A percentile compares a stretch with the other conserved stretches of the same genome.
phyloP scores from a whole-genome alignment of 2,888 invertebrate genomes.

The Eupithecia dodoneata region DNA sequence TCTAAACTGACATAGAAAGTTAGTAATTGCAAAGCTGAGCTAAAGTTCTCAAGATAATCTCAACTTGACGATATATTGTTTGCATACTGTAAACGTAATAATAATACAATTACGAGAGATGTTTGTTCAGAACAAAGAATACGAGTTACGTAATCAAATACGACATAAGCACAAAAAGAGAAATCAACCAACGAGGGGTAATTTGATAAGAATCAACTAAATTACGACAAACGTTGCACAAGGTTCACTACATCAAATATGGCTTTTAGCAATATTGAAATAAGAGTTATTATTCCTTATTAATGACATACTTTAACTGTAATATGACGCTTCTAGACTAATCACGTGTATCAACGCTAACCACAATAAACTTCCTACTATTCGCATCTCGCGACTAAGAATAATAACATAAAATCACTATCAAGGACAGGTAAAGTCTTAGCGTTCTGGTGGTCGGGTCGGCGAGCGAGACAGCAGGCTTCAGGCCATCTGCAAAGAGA shows the following conservation, averaged over 20 bases:
- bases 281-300: slow-evolving; percentile 27
- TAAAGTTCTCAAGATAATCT: slow-evolving; percentile 32
- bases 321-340: slow-evolving; percentile 5
- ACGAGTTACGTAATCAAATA: slow-evolving; percentile 45
- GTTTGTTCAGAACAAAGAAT: slow-evolving; percentile 36
- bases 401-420: slow-evolving; percentile 39
- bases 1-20: slow-evolving; percentile 31
- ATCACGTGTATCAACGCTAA: slow-evolving; percentile 38
- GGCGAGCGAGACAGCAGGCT: slow-evolving; percentile 58
- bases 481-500: slow-evolving; percentile 77
- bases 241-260: slow-evolving; percentile 23
- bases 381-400: slow-evolving; percentile 29
- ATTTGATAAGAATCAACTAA: slow-evolving; percentile 54
- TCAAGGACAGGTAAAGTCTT: slow-evolving; percentile 50
- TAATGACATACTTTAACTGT: slow-evolving; percentile 21
- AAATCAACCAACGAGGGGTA: slow-evolving; percentile 53
- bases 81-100: slow-evolving; percentile 35
- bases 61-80: slow-evolving; percentile 35
- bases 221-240: slow-evolving; percentile 41
- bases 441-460: slow-evolving; percentile 47
- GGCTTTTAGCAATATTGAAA: slow-evolving; percentile 18
- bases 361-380: slow-evolving; percentile 41
- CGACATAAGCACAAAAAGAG: slow-evolving; percentile 47
- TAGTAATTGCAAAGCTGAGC: slow-evolving; percentile 20
- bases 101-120: slow-evolving; percentile 35